Base-by-base conservation (phyloP, 1,140 invertebrate species). In the Drosophila aff. region DNA sequence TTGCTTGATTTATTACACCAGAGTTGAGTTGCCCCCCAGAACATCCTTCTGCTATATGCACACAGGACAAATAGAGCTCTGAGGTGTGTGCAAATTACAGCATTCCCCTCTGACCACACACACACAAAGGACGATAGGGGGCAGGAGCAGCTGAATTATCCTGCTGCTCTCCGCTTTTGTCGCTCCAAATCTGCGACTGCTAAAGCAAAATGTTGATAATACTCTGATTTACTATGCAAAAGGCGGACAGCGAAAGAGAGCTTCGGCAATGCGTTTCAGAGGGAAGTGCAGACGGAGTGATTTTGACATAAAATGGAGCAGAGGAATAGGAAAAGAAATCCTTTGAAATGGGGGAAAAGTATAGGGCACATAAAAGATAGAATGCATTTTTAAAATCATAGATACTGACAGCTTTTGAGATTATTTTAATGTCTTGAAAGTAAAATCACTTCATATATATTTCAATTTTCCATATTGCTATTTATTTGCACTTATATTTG, bases 1-100 rank as follows among this genome's bases (percentile, higher is more conserved):
- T 90, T 85, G 83, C 85, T 90, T 90, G 85, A 90, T 90, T 90
- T 90, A 90, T 90, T 90, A 82, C 64, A 65, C 82, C 62, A 68
- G 40, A 47, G 47, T 52, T 65, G 41, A 65, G 40, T 15, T 44
- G 46, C 38, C 44, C 41, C 21, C 38, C 60, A 23, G n/a, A 13
- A 66, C 41, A 41, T 49, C 57, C 13, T 63, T 47, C 65, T 44
- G 46, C 41, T 68, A 79, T 73, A 72, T 73, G 76, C 77, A 73
- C 76, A 62, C 77, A 79, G 76, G 81, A 90, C 85, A 89, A 89
- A 90, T 90, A 90, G 62, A 71, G 64, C 69, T 60, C 57, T 60
- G 58, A 38, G 63, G 74, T 75, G 83, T 84, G 83, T 81, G 84
- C 84, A 84, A 89, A 90, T 90, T 90, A 90, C 85, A 66, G 77